A percentile compares a stretch with the other conserved stretches of the same genome.
Evolutionary conservation across 2,797 vertebrate species (phyloP).

Genomic region (Mus minutoides): DNA sequence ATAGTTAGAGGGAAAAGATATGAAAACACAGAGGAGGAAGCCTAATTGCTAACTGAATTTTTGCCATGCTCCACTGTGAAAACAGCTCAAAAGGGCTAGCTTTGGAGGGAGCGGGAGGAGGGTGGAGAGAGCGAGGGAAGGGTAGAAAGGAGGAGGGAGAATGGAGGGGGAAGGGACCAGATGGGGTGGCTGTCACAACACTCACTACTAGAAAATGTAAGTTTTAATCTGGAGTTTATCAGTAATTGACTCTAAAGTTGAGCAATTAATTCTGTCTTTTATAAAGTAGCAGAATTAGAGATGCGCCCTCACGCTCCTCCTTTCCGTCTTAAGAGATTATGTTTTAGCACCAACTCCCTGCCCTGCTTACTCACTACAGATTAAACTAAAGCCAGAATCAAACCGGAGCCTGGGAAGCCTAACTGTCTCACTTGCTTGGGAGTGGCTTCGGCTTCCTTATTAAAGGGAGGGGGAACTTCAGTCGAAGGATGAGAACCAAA

Average conservation of each 20-base stretch:
- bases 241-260: constrained; percentile 19
- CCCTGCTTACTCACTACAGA: background rate
- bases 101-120: background rate
- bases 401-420: constrained; percentile 14
- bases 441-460: background rate
- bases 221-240: background rate
- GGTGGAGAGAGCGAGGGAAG: rapidly evolving
- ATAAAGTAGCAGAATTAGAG: constrained; percentile 29
- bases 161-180: background rate
- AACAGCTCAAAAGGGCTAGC: too few species aligned
- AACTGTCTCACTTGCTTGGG: background rate
- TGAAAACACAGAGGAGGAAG: too few species aligned
- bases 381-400: constrained; percentile 9
- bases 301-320: background rate
- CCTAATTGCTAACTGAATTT: background rate
- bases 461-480: background rate
- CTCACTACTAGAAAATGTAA: background rate
- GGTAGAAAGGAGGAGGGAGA: background rate
- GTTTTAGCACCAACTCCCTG: constrained; percentile 25
- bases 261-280: constrained; percentile 36
- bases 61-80: background rate
- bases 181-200: background rate
- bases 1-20: background rate
- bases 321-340: constrained; percentile 27
- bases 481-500: background rate